Evolutionary conservation across 53 echinoderm and acorn worm genomes (phyloP).

Genomic region (Stichopus horrens): DNA sequence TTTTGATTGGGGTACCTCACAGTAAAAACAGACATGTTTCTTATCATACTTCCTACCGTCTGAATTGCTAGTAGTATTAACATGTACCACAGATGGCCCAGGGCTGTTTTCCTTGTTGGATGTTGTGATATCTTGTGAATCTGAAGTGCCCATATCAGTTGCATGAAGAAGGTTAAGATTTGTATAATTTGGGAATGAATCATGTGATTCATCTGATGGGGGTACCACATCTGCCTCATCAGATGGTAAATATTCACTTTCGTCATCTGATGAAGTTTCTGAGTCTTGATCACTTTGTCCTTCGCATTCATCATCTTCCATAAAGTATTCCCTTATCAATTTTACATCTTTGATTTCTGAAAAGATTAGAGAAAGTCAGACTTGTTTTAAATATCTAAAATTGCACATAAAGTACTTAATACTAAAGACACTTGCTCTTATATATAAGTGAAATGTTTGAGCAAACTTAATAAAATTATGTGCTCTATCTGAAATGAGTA

Average conservation of each 20-base stretch:
- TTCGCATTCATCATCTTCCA: not conserved
- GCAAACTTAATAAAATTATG: too few species aligned
- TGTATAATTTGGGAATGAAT: slow-evolving; percentile 21
- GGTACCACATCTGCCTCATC: not conserved
- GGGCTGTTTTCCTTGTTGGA: not conserved
- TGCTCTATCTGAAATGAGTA: too few species aligned
- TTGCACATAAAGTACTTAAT: too few species aligned
- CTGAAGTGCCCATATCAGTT: not conserved
- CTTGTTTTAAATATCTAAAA: too few species aligned
- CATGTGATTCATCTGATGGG: slow-evolving; percentile 17
- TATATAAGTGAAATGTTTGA: too few species aligned
- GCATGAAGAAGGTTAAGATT: not conserved
- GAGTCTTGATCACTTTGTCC: not conserved
- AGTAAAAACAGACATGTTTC: slow-evolving; percentile 66
- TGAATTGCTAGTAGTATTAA: slow-evolving; percentile 26
- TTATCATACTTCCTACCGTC: slow-evolving; percentile 59
- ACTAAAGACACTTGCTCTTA: too few species aligned
- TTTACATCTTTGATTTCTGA: not conserved
- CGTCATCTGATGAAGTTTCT: slow-evolving; percentile 10
- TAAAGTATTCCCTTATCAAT: not conserved
- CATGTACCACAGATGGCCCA: not conserved
- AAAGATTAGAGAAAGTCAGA: not conserved
- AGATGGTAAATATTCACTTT: not conserved
- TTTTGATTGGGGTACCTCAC: slow-evolving; percentile 58
- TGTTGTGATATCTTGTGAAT: not conserved